Evolutionary conservation across 2,888 invertebrate genomes (phyloP).

Genomic region (Acanthosepion pharaonis): DNA sequence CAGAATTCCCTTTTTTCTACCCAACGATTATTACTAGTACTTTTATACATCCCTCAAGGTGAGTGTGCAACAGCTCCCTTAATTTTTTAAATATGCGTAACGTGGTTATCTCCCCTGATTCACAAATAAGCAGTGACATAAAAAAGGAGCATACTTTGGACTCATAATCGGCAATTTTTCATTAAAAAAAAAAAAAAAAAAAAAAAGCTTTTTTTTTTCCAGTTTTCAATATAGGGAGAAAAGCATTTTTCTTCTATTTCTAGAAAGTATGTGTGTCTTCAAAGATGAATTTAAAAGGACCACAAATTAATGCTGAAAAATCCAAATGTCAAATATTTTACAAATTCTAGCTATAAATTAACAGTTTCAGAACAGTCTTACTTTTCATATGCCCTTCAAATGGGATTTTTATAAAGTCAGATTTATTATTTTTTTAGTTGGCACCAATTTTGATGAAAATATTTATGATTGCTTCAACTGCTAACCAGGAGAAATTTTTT

Average conservation of each 20-base stretch:
- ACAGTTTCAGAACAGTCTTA: background rate
- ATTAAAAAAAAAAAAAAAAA: no score
- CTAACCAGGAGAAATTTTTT: no score
- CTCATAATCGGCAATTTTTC: background rate
- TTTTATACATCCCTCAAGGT: background rate
- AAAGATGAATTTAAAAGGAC: constrained; percentile 33
- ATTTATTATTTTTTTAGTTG: no score
- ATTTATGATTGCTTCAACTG: background rate
- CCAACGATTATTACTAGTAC: background rate
- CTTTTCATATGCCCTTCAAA: background rate
- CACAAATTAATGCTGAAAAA: constrained; percentile 33
- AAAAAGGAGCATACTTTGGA: background rate
- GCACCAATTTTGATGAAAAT: background rate
- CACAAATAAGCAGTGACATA: background rate
- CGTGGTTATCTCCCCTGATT: background rate
- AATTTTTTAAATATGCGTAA: background rate
- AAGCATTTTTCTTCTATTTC: background rate
- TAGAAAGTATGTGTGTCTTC: background rate
- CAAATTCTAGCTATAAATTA: background rate
- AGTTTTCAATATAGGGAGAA: background rate
- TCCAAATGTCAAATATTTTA: background rate
- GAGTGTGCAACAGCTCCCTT: background rate
- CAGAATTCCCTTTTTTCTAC: background rate
- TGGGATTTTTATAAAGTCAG: background rate
- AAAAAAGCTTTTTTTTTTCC: no score